Evolutionary conservation across 2,888 invertebrate genomes (phyloP).

Genomic region (Heliothis peltigera): DNA sequence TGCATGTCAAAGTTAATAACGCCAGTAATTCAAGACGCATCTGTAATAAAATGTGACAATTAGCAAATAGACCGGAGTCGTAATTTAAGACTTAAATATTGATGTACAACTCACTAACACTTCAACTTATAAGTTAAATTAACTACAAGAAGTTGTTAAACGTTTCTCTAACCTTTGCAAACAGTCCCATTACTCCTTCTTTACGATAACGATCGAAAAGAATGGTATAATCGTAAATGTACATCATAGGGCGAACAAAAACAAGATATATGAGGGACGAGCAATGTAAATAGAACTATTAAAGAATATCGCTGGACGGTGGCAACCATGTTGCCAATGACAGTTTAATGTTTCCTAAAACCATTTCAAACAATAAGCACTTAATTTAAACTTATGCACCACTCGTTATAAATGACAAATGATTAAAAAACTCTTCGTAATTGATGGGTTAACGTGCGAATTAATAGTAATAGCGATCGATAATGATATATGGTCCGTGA

Average conservation of each 20-base stretch:
- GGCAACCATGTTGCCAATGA: slow-evolving; percentile 46
- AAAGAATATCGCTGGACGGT: slow-evolving; percentile 54
- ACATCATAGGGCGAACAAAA: slow-evolving; percentile 59
- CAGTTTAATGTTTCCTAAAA: slow-evolving; percentile 63
- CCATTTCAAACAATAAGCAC: slow-evolving; percentile 68
- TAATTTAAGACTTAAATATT: slow-evolving; percentile 48
- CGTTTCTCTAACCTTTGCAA: slow-evolving; percentile 69
- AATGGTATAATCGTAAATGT: slow-evolving; percentile 63
- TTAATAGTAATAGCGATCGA: slow-evolving; percentile 79
- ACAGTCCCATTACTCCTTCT: slow-evolving; percentile 64
- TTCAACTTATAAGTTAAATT: slow-evolving; percentile 50
- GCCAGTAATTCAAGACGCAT: slow-evolving; percentile 32
- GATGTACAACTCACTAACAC: slow-evolving; percentile 36
- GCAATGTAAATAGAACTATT: slow-evolving; percentile 64
- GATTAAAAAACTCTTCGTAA: slow-evolving; percentile 79
- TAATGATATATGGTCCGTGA: slow-evolving; percentile 76
- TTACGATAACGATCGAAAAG: slow-evolving; percentile 68
- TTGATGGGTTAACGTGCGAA: slow-evolving; percentile 80
- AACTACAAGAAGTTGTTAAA: slow-evolving; percentile 53
- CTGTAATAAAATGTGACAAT: slow-evolving; percentile 49
- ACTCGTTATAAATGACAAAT: slow-evolving; percentile 82
- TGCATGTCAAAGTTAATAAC: slow-evolving; percentile 22
- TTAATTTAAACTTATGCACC: slow-evolving; percentile 66
- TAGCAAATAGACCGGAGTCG: slow-evolving; percentile 23
- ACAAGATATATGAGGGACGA: slow-evolving; percentile 57